Base-by-base conservation (phyloP, 2,113 vertebrate genomes). In the Ciconia boyciana region DNA sequence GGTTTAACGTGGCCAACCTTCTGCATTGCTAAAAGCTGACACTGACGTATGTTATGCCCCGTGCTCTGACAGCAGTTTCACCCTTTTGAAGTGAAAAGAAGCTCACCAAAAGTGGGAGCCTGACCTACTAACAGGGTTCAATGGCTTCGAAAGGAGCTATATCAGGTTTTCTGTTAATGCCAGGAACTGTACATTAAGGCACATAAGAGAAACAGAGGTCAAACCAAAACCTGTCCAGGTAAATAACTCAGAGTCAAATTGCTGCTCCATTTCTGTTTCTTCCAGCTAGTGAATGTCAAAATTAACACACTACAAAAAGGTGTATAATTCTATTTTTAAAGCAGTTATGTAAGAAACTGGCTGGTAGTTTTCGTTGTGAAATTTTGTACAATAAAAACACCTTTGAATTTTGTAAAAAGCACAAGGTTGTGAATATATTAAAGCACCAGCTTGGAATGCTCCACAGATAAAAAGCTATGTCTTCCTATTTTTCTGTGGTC, bases 301-400 rank as follows among this genome's bases (percentile, higher is more conserved):
- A 65, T 57, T 39, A 91, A 39, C 48, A 93, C 94, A 96, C 94
- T 96, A 96, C 89, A 92, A 81, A 86, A 51, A 78, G 48, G 14
- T 87, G 72, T 60, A 65, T 44, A 79, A 49, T 89, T 89, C 44
- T 92, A 75, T 95, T 95, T 96, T 94, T 81, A 16, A 92, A 91
- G 57, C 13, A 43, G 49, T 76, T 87, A 13, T 39, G 49, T 92
- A 92, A 87, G 44, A 75, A 91, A 79, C 21, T 64, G 77, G 69
- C 83, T 94, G 70, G 77, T 79, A 68, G 70, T 68, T 94, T 92
- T 84, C 36, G 6, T 29, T 87, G 80, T 70, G 86, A 60, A 64
- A 85, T 96, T 96, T 97, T 95, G 93, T 96, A 95, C 83, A 94
- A 96, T 95, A 91, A 94, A 94, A 87, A 69, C 44, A 83, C 48